Evolutionary conservation across 2,888 invertebrate species (phyloP), one percentile per base, ranked within the genome.

Genomic region (Buathra laborator): DNA sequence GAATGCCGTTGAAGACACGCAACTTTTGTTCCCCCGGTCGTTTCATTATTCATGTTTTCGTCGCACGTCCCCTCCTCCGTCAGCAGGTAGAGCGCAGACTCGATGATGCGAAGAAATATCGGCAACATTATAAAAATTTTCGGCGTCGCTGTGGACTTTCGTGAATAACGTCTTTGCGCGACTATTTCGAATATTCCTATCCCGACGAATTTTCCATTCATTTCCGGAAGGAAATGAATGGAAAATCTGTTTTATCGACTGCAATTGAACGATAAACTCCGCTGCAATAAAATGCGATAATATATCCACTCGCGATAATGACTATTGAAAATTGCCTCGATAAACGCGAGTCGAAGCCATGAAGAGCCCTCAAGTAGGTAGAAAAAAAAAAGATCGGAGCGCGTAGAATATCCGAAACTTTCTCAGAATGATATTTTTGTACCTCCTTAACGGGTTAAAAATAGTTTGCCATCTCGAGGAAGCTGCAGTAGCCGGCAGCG

Each of bases 381-480:
- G 29, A 56, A 48, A 37, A 37, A 32, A n/a, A 3, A 66, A 3
- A 16, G 43, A 16, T 43, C 43, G 10, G 12, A 9, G 43, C 14
- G 32, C 46, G 5, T 6, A 44, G 44, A 67, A 76, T 29, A 66
- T 56, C 37, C 72, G 75, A 48, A 83, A 76, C 70, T 75, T 85
- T 79, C 83, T 46, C 64, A 66, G 83, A 83, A 83, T 79, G 53
- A 64, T 85, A 85, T 85, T 83, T 76, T 79, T 71, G 24, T 83
- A 75, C 71, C 67, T 77, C 72, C 43, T 78, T 70, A 70, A 10
- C 46, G 43, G 62, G 83, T 83, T 79, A 83, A 83, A 83, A 82
- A 83, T 85, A 85, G 71, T 48, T 51, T 48, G 14, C 64, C 78
- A 78, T 78, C 72, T 24, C 16, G 32, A 10, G 12, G 19, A 56